These are phyloP conservation scores for Lithophane leautieri DNA, from an alignment of 2,888 invertebrate species.

Conservation along the genomic window DNA sequence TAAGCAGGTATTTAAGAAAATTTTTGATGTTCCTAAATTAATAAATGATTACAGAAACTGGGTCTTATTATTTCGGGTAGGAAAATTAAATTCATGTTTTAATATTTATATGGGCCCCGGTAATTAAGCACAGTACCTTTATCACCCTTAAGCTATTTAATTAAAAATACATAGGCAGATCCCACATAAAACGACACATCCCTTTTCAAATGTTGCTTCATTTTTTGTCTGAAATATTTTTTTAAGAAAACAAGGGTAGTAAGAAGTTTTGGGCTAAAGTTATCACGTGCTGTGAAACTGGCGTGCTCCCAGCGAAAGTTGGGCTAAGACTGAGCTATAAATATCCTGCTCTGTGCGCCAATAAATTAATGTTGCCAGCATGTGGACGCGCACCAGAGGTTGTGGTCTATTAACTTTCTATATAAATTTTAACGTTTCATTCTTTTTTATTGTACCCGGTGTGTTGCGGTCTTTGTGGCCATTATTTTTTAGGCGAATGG, in stretches of 20 bases:
- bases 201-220: background rate
- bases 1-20: conserved; percentile 3
- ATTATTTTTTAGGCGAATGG: background rate
- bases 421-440: conserved; percentile 56
- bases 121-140: conserved; percentile 26
- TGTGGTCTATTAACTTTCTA: conserved; percentile 70
- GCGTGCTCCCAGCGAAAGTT: conserved; percentile 54
- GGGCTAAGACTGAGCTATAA: conserved; percentile 69
- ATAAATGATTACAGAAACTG: conserved; percentile 5
- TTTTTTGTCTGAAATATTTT: conserved; percentile 24
- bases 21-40: conserved; percentile 10
- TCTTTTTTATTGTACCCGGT: conserved; percentile 31
- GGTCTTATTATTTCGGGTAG: conserved; percentile 8
- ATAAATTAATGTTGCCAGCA: conserved; percentile 76
- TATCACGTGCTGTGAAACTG: conserved; percentile 45
- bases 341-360: conserved; percentile 58
- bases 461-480: background rate
- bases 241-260: conserved; percentile 14
- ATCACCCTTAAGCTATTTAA: conserved; percentile 31
- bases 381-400: conserved; percentile 63
- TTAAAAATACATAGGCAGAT: conserved; percentile 30
- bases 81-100: conserved; percentile 14
- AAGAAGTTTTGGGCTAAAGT: conserved; percentile 56
- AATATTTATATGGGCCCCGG: conserved; percentile 38
- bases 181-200: background rate